Evolutionary conservation across 2,797 vertebrate genomes (phyloP).

Genomic region (Sandelia bainsii): DNA sequence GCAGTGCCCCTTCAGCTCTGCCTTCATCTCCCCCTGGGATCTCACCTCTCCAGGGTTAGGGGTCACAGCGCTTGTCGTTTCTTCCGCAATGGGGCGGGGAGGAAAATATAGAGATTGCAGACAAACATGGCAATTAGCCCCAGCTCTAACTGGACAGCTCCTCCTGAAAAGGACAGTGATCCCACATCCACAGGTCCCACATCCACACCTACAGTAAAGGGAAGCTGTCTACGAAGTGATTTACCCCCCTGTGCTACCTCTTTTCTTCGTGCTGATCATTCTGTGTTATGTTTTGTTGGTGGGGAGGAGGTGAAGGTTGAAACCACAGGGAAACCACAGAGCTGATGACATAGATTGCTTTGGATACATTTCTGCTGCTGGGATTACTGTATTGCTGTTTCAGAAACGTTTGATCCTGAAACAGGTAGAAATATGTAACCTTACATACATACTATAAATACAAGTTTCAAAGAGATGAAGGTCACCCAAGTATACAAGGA

Average conservation of each 20-base stretch:
- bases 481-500: slow-evolving; percentile 31
- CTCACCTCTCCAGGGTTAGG: slow-evolving; percentile 74
- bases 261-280: slow-evolving; percentile 31
- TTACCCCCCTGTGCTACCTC: slow-evolving; percentile 30
- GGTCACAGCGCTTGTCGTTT: slow-evolving; percentile 89
- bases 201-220: slow-evolving; percentile 58
- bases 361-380: slow-evolving; percentile 14
- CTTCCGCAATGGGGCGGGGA: slow-evolving; percentile 75
- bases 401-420: slow-evolving; percentile 21
- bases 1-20: slow-evolving; percentile 62
- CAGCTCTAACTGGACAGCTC: slow-evolving; percentile 50
- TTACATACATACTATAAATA: not conserved
- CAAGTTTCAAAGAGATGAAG: slow-evolving; percentile 27
- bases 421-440: slow-evolving; percentile 8
- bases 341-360: slow-evolving; percentile 28
- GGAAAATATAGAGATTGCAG: slow-evolving; percentile 70
- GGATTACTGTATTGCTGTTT: slow-evolving; percentile 46
- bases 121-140: slow-evolving; percentile 73
- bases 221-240: slow-evolving; percentile 55
- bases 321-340: slow-evolving; percentile 45
- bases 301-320: slow-evolving; percentile 25
- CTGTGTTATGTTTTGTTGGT: slow-evolving; percentile 25
- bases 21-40: slow-evolving; percentile 57
- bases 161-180: slow-evolving; percentile 44
- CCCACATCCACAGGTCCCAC: slow-evolving; percentile 36